A percentile compares a stretch with the other conserved stretches of the same genome.
phyloP scores from a whole-genome alignment of 2,797 vertebrate species.

The Pangasius djambal region DNA sequence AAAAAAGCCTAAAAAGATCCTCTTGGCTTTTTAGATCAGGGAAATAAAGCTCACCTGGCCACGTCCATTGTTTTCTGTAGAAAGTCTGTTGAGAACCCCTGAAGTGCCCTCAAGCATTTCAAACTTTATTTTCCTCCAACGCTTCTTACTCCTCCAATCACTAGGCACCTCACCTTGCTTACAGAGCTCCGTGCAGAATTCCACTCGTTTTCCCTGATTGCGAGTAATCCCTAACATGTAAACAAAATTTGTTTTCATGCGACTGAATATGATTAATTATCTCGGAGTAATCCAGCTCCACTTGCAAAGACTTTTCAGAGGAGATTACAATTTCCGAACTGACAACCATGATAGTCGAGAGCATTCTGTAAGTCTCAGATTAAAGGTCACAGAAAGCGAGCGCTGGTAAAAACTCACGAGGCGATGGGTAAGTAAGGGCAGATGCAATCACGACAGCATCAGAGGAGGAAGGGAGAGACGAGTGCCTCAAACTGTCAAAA shows the following conservation, averaged over 20 bases:
- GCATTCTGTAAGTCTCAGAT: slow-evolving; percentile 79
- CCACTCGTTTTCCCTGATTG: slow-evolving; percentile 67
- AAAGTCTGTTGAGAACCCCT: slow-evolving; percentile 56
- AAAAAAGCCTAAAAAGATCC: slow-evolving; percentile 58
- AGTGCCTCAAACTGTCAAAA: slow-evolving; percentile 70
- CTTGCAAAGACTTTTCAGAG: slow-evolving; percentile 83
- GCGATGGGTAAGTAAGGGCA: slow-evolving; percentile 75
- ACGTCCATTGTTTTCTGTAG: slow-evolving; percentile 56
- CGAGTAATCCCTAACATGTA: slow-evolving; percentile 78
- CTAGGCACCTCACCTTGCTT: slow-evolving; percentile 72
- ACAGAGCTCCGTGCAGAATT: slow-evolving; percentile 58
- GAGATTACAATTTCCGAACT: slow-evolving; percentile 83
- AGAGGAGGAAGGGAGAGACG: slow-evolving; percentile 58
- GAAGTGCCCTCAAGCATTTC: slow-evolving; percentile 58
- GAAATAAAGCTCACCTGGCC: slow-evolving; percentile 62
- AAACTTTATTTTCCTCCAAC: slow-evolving; percentile 51
- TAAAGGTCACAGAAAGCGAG: slow-evolving; percentile 78
- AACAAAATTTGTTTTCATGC: slow-evolving; percentile 83
- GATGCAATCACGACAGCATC: slow-evolving; percentile 74
- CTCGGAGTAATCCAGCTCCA: slow-evolving; percentile 77
- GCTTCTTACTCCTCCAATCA: slow-evolving; percentile 41
- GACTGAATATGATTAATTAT: slow-evolving; percentile 85
- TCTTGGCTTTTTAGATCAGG: slow-evolving; percentile 56
- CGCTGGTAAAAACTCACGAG: slow-evolving; percentile 68
- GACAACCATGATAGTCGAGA: slow-evolving; percentile 82